These are phyloP conservation scores for Kryptopterus vitreolus DNA, from an alignment of 2,797 vertebrate species.

Conservation along the genomic window DNA sequence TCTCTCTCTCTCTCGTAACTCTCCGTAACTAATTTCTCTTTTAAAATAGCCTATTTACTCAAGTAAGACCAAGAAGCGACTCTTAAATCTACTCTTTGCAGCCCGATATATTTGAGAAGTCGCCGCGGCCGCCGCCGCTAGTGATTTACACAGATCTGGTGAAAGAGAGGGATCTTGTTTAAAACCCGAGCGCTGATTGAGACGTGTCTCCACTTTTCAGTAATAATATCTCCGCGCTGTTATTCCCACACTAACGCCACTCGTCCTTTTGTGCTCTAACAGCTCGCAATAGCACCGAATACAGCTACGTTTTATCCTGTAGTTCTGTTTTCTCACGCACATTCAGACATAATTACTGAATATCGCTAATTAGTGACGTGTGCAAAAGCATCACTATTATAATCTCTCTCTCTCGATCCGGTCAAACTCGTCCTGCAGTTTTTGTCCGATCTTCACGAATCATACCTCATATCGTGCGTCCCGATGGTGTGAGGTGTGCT, in stretches of 20 bases:
- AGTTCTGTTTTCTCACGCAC: not conserved
- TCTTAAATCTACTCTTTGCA: not conserved
- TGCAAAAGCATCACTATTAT: too few relatives aligned
- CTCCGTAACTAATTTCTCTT: too few relatives aligned
- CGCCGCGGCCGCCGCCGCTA: not conserved
- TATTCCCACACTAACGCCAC: not conserved
- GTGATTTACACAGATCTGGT: not conserved
- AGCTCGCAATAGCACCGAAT: not conserved
- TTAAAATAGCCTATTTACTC: not conserved
- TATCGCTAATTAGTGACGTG: too few relatives aligned
- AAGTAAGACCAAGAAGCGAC: not conserved
- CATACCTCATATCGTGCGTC: too few relatives aligned
- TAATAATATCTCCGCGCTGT: not conserved
- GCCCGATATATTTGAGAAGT: not conserved
- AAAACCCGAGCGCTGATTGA: constrained; percentile 2
- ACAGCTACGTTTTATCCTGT: not conserved
- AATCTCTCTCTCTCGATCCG: too few relatives aligned
- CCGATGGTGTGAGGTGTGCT: too few relatives aligned
- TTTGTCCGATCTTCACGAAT: too few relatives aligned
- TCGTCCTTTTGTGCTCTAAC: too few relatives aligned
- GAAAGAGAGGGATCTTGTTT: constrained; percentile 1
- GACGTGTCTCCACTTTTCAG: not conserved
- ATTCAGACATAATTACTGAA: not conserved
- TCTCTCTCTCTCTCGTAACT: too few relatives aligned
- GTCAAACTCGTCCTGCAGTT: too few relatives aligned